Evolutionary conservation across 2,797 vertebrate genomes (phyloP), one percentile per base, ranked within the genome.

Genomic region (Aselliscus stoliczkanus): DNA sequence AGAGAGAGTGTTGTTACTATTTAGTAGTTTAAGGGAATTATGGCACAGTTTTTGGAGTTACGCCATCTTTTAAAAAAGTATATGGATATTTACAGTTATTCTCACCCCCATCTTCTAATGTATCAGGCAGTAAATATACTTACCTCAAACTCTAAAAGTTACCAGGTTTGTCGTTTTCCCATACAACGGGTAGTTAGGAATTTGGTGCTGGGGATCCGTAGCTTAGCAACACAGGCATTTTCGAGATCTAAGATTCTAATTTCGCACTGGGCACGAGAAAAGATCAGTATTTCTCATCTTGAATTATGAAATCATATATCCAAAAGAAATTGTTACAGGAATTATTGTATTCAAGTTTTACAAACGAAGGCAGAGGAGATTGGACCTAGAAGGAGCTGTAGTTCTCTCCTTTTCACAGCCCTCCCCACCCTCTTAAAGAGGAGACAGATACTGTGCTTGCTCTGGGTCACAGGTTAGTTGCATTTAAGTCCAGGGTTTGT

Each of bases 381-480:
- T 83, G 44, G 65, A 84, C 34, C 39, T 25, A 25, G 37, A 44
- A 3, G 23, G 54, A 42, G 6, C 44, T 21, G 42, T 47, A 42
- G 7, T 56, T 44, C 56, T 80, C 11, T 39, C 10, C 21, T 56
- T 90, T 76, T 60, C 25, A 14, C 34, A 10, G 7, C 13, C 8
- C 15, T 4, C 20, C 0, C 2, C 3, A 1, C 5, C 13, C 17
- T 29, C 23, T 37, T 0, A 10, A 60, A 60, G 42, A 50, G 65
- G 47, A 76, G 54, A 44, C 13, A 15, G 67, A 91, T 72, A 31
- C 44, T 70, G 17, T 27, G 2, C 56, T 56, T 73, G 58, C 20
- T 11, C 3, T 60, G 7, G 37, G 42, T 56, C 23, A 14, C 39
- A 25, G 13, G 10, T 34, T n/a, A 65, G 31, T n/a, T 44, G 29